A percentile compares a stretch with the other conserved stretches of the same genome.
Evolutionary conservation across 2,888 invertebrate genomes (phyloP).

Genomic region (Drosophila histrio): DNA sequence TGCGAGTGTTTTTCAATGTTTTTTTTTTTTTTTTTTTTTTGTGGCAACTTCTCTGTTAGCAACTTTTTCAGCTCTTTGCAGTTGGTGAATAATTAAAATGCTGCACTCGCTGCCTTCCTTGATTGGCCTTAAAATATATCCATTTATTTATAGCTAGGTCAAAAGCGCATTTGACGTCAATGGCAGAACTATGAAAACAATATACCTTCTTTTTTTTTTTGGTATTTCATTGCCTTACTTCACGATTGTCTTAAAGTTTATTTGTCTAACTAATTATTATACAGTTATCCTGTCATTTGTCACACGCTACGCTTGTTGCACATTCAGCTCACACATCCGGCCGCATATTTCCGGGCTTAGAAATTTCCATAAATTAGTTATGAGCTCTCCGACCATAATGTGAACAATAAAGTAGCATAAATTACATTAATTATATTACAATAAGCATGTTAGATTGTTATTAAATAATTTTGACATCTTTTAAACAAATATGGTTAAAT

Average conservation of each 20-base stretch:
- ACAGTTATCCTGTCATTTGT: conserved; percentile 44
- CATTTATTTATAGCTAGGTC: conserved; percentile 24
- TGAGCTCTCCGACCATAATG: neutral
- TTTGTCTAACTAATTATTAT: neutral
- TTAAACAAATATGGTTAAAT: neutral
- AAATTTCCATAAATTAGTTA: conserved; percentile 45
- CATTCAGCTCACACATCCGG: conserved; percentile 36
- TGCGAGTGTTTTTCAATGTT: conserved; percentile 30
- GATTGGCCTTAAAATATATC: conserved; percentile 16
- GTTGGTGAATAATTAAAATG: conserved; percentile 36
- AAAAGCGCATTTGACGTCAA: conserved; percentile 30
- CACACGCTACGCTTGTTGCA: conserved; percentile 10
- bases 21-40: too few species aligned
- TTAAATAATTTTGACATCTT: neutral
- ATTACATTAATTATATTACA: conserved; percentile 46
- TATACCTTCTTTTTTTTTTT: neutral
- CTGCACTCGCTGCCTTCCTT: conserved; percentile 14
- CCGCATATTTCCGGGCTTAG: conserved; percentile 29
- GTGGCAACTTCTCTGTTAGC: conserved; percentile 1
- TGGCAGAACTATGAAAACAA: neutral
- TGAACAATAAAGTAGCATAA: conserved; percentile 28
- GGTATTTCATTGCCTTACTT: neutral
- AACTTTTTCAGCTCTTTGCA: conserved; percentile 17
- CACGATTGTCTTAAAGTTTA: neutral
- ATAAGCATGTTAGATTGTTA: conserved; percentile 19